phyloP scores from a whole-genome alignment of 2,113 vertebrate genomes.

The Stigmatopora argus region DNA sequence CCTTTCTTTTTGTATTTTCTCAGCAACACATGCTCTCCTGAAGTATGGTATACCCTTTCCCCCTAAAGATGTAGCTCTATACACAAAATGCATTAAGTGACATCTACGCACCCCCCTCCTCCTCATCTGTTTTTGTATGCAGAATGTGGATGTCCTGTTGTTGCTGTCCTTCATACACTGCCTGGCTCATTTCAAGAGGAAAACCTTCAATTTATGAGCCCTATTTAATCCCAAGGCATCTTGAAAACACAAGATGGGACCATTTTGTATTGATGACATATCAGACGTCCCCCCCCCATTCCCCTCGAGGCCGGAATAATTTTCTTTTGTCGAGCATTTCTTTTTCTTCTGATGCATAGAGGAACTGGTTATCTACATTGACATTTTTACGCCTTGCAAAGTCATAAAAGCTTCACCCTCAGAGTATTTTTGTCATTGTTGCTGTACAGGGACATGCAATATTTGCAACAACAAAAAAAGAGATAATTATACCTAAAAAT shows the following conservation, averaged over 20 bases:
- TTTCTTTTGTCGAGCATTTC: conserved; percentile 75
- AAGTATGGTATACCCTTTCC: conserved; percentile 64
- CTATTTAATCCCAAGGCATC: conserved; percentile 73
- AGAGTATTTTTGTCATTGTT: conserved; percentile 79
- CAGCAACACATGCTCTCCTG: conserved; percentile 64
- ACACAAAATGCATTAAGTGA: conserved; percentile 73
- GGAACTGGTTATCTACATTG: conserved; percentile 80
- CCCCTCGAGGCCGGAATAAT: conserved; percentile 82
- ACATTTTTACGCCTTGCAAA: conserved; percentile 75
- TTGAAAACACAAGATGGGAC: conserved; percentile 91
- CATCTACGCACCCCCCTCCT: conserved; percentile 66
- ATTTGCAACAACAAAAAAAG: conserved; percentile 80
- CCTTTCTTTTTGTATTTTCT: conserved; percentile 65
- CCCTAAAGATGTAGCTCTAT: conserved; percentile 76
- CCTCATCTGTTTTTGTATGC: conserved; percentile 74
- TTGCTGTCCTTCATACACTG: conserved; percentile 83
- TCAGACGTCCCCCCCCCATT: conserved; percentile 72
- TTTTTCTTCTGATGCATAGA: conserved; percentile 76
- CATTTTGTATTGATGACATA: conserved; percentile 90
- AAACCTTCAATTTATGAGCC: conserved; percentile 66
- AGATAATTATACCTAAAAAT: conserved; percentile 74
- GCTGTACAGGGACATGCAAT: conserved; percentile 96
- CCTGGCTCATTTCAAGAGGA: conserved; percentile 80
- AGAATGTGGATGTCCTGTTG: conserved; percentile 78
- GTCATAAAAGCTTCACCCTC: conserved; percentile 69